Evolutionary conservation across 2,113 vertebrate species (phyloP), one percentile per base, ranked within the genome.

Genomic region (Sclerurus mexicanus): DNA sequence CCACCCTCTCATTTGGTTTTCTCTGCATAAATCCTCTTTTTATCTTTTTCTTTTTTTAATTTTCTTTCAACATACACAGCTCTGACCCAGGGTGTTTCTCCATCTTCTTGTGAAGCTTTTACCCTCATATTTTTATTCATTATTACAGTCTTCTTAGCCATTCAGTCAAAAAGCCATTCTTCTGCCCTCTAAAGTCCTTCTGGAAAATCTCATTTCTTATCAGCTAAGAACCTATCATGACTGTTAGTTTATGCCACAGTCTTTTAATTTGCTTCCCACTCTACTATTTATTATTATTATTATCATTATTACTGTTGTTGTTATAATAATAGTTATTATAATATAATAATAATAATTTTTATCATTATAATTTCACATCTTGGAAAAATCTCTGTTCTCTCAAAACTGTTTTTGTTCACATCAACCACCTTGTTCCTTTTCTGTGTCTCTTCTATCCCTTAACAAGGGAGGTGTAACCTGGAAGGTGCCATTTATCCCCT

Each of bases 1-100:
- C 35, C 3, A 55, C 3, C 0, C 2, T 69, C 39, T 33, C 7
- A 5, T 63, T 71, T 14, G 0, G 4, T n/a, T 63, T 12, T 39
- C n/a, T 63, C 42, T 47, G 16, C 42, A 74, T 5, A 49, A 33
- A 53, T 25, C 24, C 3, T 72, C 9, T 20, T 4, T n/a, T 11
- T 24, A 8, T 14, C 22, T 42, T 62, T 28, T 8, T 74, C 16
- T 35, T 12, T 7, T 35, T 35, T 35, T 25, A 10, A 9, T 77
- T 80, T 56, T 33, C 1, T 49, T 72, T 59, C 24, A 19, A 55
- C 16, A 31, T 2, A 31, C 22, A 42, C 12, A 42, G 1, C 6
- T 79, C 42, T 50, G 3, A 37, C 19, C 23, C 31, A 50, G 6
- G 4, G 5, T 31, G 12, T 4, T 59, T 5, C 14, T 83, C 17